Evolutionary conservation across 1,140 invertebrate genomes (phyloP).

Genomic region (Drosophila jambulina): DNA sequence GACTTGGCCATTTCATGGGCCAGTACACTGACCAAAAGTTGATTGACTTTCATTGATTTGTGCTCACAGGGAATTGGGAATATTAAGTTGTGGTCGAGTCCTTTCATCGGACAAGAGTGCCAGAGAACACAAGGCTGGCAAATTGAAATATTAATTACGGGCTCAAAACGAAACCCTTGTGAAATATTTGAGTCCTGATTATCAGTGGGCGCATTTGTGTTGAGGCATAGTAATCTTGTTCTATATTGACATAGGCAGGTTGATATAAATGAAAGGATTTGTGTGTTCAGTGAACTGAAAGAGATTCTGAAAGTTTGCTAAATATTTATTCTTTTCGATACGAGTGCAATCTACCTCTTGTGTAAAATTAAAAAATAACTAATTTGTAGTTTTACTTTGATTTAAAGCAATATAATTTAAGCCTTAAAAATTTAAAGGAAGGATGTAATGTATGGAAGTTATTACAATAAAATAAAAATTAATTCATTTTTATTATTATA

Average conservation of each 20-base stretch:
- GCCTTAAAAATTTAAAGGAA: too few relatives aligned
- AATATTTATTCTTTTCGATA: background rate
- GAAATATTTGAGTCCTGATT: slow-evolving; percentile 6
- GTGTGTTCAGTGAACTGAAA: background rate
- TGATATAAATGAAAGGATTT: background rate
- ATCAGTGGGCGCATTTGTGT: background rate
- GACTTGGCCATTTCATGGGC: slow-evolving; percentile 5
- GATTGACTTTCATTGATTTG: slow-evolving; percentile 47
- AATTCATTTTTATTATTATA: background rate
- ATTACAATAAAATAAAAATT: too few relatives aligned
- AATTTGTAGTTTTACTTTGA: background rate
- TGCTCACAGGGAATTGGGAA: slow-evolving; percentile 44
- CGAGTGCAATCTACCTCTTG: background rate
- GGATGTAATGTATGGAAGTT: background rate
- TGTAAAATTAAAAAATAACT: background rate
- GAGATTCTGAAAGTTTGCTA: too few relatives aligned
- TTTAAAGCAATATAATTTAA: background rate
- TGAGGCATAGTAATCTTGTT: background rate
- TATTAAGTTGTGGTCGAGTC: slow-evolving; percentile 33
- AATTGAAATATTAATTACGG: slow-evolving; percentile 39
- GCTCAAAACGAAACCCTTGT: background rate
- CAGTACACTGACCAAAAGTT: slow-evolving; percentile 35
- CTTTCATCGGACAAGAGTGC: background rate
- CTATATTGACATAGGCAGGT: background rate
- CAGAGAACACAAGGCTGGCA: background rate